phyloP scores from a whole-genome alignment of 2,888 invertebrate genomes.

The Dyspetes luteomarginatus region DNA sequence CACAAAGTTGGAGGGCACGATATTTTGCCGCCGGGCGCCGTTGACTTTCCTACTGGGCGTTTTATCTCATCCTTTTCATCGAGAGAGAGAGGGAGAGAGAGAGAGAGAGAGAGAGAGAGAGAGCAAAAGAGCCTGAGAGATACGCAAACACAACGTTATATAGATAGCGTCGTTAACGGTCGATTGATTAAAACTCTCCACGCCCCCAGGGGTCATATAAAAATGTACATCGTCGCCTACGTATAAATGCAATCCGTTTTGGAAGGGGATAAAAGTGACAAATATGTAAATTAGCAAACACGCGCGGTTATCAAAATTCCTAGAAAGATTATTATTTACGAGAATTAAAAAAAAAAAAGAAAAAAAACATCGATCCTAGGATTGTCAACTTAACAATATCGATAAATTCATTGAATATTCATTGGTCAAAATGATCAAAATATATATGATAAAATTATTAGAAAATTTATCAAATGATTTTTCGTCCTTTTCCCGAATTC shows the following conservation, averaged over 20 bases:
- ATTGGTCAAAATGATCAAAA: neutral
- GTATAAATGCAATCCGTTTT: neutral
- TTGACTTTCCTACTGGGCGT: slow-evolving; percentile 9
- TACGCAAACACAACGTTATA: slow-evolving; percentile 6
- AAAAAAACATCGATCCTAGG: neutral
- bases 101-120: neutral
- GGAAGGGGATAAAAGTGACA: slow-evolving; percentile 5
- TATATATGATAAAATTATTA: neutral
- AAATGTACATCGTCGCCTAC: neutral
- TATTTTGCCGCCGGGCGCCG: slow-evolving; percentile 29
- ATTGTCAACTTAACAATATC: neutral
- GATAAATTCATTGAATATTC: too few species aligned
- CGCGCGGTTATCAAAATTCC: slow-evolving; percentile 46
- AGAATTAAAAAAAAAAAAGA: neutral
- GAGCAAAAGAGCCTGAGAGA: neutral
- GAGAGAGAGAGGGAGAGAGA: slow-evolving; percentile 7
- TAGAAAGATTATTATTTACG: slow-evolving; percentile 70
- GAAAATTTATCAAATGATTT: neutral
- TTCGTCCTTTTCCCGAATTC: too few species aligned
- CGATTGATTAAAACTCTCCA: slow-evolving; percentile 60
- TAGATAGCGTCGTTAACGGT: slow-evolving; percentile 37
- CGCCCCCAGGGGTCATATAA: slow-evolving; percentile 29
- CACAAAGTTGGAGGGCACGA: slow-evolving; percentile 35
- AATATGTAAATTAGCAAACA: slow-evolving; percentile 74
- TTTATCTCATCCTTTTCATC: slow-evolving; percentile 59